Conservation (phyloP, 2,888 invertebrate species). For the Deilephila porcellus region DNA sequence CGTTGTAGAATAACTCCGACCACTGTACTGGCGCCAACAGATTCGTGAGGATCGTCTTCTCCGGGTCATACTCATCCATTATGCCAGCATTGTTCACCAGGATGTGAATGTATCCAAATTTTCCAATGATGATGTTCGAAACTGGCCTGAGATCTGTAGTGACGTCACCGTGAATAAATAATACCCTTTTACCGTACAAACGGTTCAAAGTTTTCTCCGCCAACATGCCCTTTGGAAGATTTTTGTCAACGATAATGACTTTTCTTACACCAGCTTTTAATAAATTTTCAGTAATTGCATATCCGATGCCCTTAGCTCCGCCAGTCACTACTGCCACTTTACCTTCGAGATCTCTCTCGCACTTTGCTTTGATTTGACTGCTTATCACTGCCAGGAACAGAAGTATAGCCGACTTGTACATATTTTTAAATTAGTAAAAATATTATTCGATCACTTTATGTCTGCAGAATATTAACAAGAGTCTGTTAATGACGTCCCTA, state of each 20-base stretch:
- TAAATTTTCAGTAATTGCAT: slow-evolving; percentile 66
- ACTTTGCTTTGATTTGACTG: neutral
- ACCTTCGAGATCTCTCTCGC: neutral
- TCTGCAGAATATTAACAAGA: no score
- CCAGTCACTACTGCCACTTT: slow-evolving; percentile 62
- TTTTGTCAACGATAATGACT: slow-evolving; percentile 44
- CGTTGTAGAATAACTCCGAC: slow-evolving; percentile 77
- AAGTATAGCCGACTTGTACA: neutral
- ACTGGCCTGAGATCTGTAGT: slow-evolving; percentile 68
- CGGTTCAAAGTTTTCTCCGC: slow-evolving; percentile 64
- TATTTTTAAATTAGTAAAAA: neutral
- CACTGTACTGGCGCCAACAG: slow-evolving; percentile 55
- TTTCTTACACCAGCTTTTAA: slow-evolving; percentile 61
- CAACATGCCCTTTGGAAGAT: slow-evolving; percentile 52
- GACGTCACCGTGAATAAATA: slow-evolving; percentile 78
- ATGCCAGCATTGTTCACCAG: slow-evolving; percentile 74
- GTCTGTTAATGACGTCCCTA: no score
- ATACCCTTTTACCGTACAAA: slow-evolving; percentile 70
- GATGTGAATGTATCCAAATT: slow-evolving; percentile 62
- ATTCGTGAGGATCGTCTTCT: slow-evolving; percentile 58
- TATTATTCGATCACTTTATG: no score
- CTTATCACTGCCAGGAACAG: neutral
- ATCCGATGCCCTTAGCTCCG: slow-evolving; percentile 79
- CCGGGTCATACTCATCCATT: slow-evolving; percentile 44
- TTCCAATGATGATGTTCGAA: slow-evolving; percentile 51